These are phyloP conservation scores for Pentalonia nigronervosa DNA, from an alignment of 1,140 invertebrate species.

Conservation along the genomic window DNA sequence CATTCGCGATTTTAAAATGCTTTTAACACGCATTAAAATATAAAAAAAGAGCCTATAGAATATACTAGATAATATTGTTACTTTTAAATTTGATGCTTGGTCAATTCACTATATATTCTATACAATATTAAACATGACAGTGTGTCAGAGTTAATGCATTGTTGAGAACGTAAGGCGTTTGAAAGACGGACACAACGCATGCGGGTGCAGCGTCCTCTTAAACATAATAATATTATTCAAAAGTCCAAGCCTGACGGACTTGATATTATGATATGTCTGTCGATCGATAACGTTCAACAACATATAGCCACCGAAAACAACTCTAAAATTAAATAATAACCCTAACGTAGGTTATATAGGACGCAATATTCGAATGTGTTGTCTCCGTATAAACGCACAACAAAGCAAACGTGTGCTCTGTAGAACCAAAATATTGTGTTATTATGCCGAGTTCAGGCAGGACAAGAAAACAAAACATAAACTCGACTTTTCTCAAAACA, in stretches of 20 bases:
- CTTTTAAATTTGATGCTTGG: neutral
- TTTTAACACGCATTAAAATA: neutral
- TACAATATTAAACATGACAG: neutral
- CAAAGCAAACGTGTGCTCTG: neutral
- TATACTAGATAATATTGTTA: neutral
- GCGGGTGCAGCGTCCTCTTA: neutral
- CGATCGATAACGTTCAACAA: neutral
- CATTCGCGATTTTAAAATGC: neutral
- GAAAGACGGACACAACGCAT: neutral
- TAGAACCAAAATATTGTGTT: neutral
- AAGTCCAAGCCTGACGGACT: neutral
- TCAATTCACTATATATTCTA: neutral
- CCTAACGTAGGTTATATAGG: neutral
- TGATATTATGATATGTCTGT: neutral
- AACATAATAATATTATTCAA: neutral
- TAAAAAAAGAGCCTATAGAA: neutral
- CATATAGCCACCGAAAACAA: neutral
- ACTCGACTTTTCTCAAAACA: too few relatives aligned
- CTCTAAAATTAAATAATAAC: neutral
- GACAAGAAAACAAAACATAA: too few relatives aligned
- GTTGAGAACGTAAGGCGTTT: neutral
- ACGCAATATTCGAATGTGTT: neutral
- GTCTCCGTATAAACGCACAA: neutral
- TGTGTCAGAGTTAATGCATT: too few relatives aligned
- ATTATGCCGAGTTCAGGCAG: neutral